Evolutionary conservation across 2,797 vertebrate species (phyloP).

Genomic region (Apogon hyalosoma): DNA sequence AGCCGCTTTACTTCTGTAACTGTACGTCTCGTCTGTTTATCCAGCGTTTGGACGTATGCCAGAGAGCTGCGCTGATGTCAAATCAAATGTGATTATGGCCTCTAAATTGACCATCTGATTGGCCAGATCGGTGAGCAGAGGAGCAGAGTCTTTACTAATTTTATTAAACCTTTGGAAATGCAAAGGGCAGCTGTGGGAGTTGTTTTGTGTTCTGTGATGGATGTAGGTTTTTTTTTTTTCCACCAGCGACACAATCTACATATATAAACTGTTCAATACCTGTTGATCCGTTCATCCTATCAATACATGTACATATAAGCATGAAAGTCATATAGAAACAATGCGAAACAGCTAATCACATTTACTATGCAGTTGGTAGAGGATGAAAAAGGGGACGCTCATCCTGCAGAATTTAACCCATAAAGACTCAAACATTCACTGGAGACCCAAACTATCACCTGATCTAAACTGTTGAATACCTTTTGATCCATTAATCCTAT

Average conservation of each 20-base stretch:
- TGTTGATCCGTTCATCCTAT: not conserved
- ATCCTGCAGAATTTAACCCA: too few species aligned
- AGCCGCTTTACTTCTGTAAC: slow-evolving; percentile 24
- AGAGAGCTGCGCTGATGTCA: slow-evolving; percentile 62
- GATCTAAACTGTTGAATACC: too few species aligned
- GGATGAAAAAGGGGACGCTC: too few species aligned
- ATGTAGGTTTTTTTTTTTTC: not conserved
- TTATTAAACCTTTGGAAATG: slow-evolving; percentile 50
- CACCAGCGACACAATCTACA: too few species aligned
- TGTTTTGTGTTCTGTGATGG: slow-evolving; percentile 8
- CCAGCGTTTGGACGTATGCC: slow-evolving; percentile 28
- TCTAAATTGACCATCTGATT: slow-evolving; percentile 67
- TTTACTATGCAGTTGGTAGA: too few species aligned
- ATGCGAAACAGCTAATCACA: too few species aligned
- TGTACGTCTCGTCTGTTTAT: slow-evolving; percentile 34
- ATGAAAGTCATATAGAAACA: too few species aligned
- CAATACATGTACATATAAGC: too few species aligned
- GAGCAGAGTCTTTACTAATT: slow-evolving; percentile 65
- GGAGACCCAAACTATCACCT: too few species aligned
- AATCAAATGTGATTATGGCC: slow-evolving; percentile 70
- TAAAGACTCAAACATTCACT: too few species aligned
- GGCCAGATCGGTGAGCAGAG: slow-evolving; percentile 58
- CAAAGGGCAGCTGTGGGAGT: slow-evolving; percentile 57
- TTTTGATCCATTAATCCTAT: too few species aligned
- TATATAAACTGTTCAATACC: too few species aligned